A percentile compares a stretch with the other conserved stretches of the same genome.
phyloP scores from a whole-genome alignment of 2,888 invertebrate species.

The Drosophila borealis region DNA sequence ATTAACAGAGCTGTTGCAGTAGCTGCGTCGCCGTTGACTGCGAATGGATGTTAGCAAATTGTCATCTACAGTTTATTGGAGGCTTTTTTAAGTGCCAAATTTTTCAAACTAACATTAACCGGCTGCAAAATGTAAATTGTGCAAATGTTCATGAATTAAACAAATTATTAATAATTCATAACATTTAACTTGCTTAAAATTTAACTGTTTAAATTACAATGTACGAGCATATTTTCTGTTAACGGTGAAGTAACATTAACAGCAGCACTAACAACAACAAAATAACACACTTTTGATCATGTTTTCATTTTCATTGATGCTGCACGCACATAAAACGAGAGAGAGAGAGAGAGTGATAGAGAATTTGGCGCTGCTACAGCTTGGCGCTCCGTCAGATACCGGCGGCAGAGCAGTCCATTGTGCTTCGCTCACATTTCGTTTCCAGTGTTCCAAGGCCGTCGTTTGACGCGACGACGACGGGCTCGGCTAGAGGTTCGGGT shows the following conservation, averaged over 20 bases:
- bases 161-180: not conserved
- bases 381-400: conserved; percentile 33
- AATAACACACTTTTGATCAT: not conserved
- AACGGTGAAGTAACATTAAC: not conserved
- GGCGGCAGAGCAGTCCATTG: conserved; percentile 46
- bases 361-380: conserved; percentile 32
- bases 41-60: conserved; percentile 18
- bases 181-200: too few relatives aligned
- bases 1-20: conserved; percentile 8
- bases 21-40: conserved; percentile 16
- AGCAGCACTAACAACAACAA: conserved; percentile 8
- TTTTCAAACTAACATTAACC: conserved; percentile 6
- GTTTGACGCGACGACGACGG: conserved; percentile 39
- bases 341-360: conserved; percentile 9
- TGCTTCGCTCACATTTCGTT: conserved; percentile 41
- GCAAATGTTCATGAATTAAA: not conserved
- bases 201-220: too few relatives aligned
- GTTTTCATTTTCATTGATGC: conserved; percentile 53
- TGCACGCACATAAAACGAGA: conserved; percentile 14
- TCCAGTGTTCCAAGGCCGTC: conserved; percentile 61
- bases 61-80: conserved; percentile 10
- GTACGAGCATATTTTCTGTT: not conserved
- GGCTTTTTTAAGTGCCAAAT: not conserved
- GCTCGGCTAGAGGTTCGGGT: conserved; percentile 49
- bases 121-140: not conserved